Evolutionary conservation across 1,140 invertebrate species (phyloP), one percentile per base, ranked within the genome.

Genomic region (Drosophila persimilis): DNA sequence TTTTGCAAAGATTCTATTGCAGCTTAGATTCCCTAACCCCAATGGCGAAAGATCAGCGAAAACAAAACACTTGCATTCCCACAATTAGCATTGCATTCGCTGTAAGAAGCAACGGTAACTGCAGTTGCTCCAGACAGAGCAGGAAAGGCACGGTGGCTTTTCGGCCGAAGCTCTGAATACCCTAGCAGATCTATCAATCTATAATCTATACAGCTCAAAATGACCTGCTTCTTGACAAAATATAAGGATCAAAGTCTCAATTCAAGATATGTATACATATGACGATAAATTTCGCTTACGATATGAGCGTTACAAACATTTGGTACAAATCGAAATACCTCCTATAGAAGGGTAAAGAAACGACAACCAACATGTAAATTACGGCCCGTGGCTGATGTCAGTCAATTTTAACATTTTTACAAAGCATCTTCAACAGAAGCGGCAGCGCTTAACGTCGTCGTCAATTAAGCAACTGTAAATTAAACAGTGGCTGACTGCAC

Each of bases 391-490:
- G 64, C 43, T 46, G 41, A 59, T 51, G 74, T 74, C 72, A 70
- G 59, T 70, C 51, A 74, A 53, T 67, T 54, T 53, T 73, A 67
- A 76, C 73, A 45, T 63, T 46, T 39, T 61, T 57, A 54, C 58
- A 54, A 65, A 39, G 44, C 53, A 26, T 9, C 9, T 57, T 50
- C 39, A 60, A 73, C 29, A 44, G 9, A 41, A 39, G 35, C 3
- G 3, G 35, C 35, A 39, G 35, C 35, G 35, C 35, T 39, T 13
- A 52, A 64, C 48, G 35, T 15, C 17, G 24, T n/a, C 58, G 22
- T 41, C 31, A 17, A 13, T 35, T 44, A 64, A 46, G 57, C 52
- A 80, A 77, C 70, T 64, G 64, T 73, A 79, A 79, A 62, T 62
- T 48, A 58, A 71, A 57, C 26, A 57, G 41, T 63, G 39, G 17